Percentiles rank a stretch among this genome's conserved stretches.
phyloP scores from a whole-genome alignment of 2,888 invertebrate species.

The Dasysyrphus albostriatus region DNA sequence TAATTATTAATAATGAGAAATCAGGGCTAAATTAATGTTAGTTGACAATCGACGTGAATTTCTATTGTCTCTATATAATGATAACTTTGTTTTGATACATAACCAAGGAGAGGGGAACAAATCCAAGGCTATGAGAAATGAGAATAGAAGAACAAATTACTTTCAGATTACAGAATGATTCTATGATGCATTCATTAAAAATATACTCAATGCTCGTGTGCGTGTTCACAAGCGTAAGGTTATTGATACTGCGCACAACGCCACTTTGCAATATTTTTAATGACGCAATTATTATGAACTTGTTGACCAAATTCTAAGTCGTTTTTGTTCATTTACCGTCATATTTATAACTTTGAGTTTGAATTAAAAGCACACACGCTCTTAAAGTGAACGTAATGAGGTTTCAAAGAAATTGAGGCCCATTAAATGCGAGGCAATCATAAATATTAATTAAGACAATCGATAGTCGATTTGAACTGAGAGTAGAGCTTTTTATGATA shows the following conservation, averaged over 20 bases:
- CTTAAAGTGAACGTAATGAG: conserved; percentile 72
- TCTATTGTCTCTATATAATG: conserved; percentile 27
- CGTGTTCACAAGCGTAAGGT: conserved; percentile 32
- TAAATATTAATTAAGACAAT: conserved; percentile 75
- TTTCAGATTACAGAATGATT: neutral
- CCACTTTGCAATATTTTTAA: conserved; percentile 52
- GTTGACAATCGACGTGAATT: conserved; percentile 52
- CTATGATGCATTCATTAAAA: conserved; percentile 8
- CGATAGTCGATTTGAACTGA: conserved; percentile 58
- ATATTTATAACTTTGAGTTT: conserved; percentile 4
- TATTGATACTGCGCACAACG: conserved; percentile 62
- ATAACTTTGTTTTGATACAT: conserved; percentile 37
- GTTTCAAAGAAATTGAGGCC: conserved; percentile 72
- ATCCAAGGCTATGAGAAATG: conserved; percentile 1
- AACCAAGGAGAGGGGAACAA: conserved; percentile 22
- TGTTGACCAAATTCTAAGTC: conserved; percentile 67
- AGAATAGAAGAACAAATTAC: neutral
- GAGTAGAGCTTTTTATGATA: conserved; percentile 16
- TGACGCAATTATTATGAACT: conserved; percentile 68
- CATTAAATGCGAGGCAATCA: conserved; percentile 69
- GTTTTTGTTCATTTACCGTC: conserved; percentile 21
- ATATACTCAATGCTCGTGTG: neutral
- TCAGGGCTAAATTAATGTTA: conserved; percentile 65
- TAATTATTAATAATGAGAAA: conserved; percentile 74
- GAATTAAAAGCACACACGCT: conserved; percentile 25